Base-by-base conservation (phyloP, 2,113 vertebrate genomes). In the Danionella cerebrum region DNA sequence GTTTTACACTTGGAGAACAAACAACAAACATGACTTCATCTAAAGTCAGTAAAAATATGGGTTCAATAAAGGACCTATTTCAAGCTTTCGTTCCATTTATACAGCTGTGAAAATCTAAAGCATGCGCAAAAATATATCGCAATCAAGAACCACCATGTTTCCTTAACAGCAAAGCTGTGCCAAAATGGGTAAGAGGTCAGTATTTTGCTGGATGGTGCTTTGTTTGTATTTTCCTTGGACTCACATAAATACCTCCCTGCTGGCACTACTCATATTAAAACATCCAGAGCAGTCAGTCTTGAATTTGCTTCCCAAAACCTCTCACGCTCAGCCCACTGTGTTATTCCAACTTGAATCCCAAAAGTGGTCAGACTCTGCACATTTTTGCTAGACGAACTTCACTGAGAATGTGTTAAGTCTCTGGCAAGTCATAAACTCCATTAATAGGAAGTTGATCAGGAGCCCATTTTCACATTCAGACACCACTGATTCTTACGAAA, bases 1-100 rank as follows among this genome's bases (percentile, higher is more conserved):
- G 64, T 48, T 5, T 42, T 47, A 71, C 65, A 54, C 54, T 75
- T 57, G 22, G 27, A 74, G 62, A 55, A 25, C 19, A 19, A 55
- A 42, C 31, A 68, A 68, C 36, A 44, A 47, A 29, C 41, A 48
- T 47, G 31, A 67, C 8, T 35, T 57, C 35, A 42, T 44, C 38
- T 53, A 47, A 50, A 67, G 35, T 44, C 25, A 41, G 18, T 3
- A 2, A 3, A 1, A 41, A 35, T 58, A 24, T 36, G 21, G 33
- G 45, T 47, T 66, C 53, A 27, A 66, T 53, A 67, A 29, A 22
- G 18, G 6, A 7, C 39, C 3, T 0, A 14, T 12, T 21, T 59
- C 18, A 60, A 29, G 9, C 57, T 21, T 39, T 31, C 22, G 25
- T 22, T 25, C 25, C 44, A 39, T 54, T 72, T 72, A 62, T 47